A percentile compares a stretch with the other conserved stretches of the same genome.
Conservation (phyloP, 2,797 vertebrate species). For the Myotis findleyi region DNA sequence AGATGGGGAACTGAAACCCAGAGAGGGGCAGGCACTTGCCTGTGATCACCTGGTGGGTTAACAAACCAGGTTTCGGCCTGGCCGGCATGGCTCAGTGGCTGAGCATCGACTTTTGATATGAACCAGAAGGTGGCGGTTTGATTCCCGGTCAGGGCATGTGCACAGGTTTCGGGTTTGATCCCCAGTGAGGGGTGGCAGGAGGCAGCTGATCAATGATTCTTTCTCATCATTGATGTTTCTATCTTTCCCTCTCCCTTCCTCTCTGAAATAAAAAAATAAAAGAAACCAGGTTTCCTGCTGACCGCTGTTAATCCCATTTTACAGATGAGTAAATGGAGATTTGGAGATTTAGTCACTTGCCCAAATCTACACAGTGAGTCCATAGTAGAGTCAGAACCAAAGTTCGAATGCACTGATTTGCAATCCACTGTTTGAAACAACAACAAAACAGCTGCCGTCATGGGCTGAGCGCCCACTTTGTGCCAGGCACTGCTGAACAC, state of each 20-base stretch:
- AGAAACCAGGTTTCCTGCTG: neutral
- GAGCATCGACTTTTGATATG: no score
- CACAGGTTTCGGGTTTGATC: no score
- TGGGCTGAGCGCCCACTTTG: neutral
- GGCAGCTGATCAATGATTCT: no score
- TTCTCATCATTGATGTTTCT: no score
- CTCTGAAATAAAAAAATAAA: no score
- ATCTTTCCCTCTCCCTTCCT: no score
- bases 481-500: neutral
- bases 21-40: neutral
- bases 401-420: neutral
- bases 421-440: neutral
- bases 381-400: neutral
- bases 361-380: neutral
- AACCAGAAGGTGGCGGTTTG: no score
- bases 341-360: neutral
- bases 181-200: no score
- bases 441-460: fast-evolving
- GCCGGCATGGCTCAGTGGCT: no score
- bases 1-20: neutral
- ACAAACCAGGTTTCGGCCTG: neutral
- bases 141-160: no score
- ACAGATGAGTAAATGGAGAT: slow-evolving; percentile 30
- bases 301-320: neutral
- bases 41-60: neutral